phyloP scores from a whole-genome alignment of 2,113 vertebrate species.

The Sphyrna mokarran region DNA sequence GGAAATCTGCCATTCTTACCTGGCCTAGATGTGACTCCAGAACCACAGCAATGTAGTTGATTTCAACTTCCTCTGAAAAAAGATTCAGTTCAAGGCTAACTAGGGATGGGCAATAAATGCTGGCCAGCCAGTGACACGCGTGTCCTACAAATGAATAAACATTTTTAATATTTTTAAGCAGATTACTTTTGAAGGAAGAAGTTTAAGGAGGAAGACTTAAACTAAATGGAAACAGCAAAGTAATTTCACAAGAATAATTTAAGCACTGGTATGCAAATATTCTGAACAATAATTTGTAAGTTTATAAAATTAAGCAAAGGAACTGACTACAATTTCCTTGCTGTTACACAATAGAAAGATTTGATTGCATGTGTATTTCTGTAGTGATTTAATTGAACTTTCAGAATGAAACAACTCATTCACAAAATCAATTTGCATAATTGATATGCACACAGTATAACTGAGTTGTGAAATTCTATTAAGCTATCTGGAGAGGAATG shows the following conservation, averaged over 20 bases:
- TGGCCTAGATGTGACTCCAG: too few species aligned
- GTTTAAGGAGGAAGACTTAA: not conserved
- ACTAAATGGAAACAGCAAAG: not conserved
- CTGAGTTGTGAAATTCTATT: not conserved
- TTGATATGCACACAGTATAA: not conserved
- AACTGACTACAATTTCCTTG: not conserved
- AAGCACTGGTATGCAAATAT: not conserved
- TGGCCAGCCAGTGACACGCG: too few species aligned
- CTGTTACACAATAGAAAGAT: not conserved
- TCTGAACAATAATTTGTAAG: not conserved
- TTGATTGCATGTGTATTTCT: not conserved
- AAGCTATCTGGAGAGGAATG: not conserved
- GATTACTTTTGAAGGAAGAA: not conserved
- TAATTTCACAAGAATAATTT: not conserved
- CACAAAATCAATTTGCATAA: not conserved
- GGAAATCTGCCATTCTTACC: too few species aligned
- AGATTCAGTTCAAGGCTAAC: too few species aligned
- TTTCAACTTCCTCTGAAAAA: too few species aligned
- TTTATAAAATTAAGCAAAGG: not conserved
- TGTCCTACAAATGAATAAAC: not conserved
- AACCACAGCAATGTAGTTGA: too few species aligned
- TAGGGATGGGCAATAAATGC: too few species aligned
- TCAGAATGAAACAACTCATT: not conserved
- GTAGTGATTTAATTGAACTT: not conserved
- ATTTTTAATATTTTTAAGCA: not conserved